phyloP scores from a whole-genome alignment of 1,140 invertebrate genomes.

The Danaus plexippus region DNA sequence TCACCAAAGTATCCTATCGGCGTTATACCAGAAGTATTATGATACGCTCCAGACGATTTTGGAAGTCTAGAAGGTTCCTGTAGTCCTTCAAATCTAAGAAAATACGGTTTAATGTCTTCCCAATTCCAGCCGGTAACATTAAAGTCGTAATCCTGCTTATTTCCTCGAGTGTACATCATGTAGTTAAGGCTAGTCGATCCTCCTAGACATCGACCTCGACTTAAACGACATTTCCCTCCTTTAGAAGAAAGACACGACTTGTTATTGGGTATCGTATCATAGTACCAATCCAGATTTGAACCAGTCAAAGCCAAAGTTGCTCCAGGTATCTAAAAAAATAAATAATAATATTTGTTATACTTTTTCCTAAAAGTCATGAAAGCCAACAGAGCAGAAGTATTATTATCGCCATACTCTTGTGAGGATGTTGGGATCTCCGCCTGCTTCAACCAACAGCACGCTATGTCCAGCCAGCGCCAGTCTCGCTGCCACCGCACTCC shows the following conservation, averaged over 20 bases:
- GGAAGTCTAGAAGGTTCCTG: constrained; percentile 26
- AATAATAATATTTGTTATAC: background rate
- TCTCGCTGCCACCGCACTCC: constrained; percentile 38
- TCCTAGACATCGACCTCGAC: constrained; percentile 74
- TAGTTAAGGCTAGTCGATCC: constrained; percentile 84
- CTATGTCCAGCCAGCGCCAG: constrained; percentile 32
- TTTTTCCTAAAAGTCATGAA: background rate
- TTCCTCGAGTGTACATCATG: constrained; percentile 86
- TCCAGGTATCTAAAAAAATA: constrained; percentile 32
- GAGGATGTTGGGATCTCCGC: constrained; percentile 28
- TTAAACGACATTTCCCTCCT: constrained; percentile 33
- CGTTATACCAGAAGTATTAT: constrained; percentile 73
- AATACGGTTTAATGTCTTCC: constrained; percentile 38
- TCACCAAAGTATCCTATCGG: constrained; percentile 74
- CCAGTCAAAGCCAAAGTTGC: constrained; percentile 23
- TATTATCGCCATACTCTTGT: constrained; percentile 22
- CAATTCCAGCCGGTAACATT: constrained; percentile 39
- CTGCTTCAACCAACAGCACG: constrained; percentile 47
- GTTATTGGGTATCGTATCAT: constrained; percentile 38
- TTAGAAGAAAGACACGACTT: constrained; percentile 34
- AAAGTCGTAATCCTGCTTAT: constrained; percentile 74
- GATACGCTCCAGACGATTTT: constrained; percentile 51
- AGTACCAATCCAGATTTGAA: constrained; percentile 36
- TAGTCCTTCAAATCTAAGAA: constrained; percentile 40
- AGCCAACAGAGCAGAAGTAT: background rate